phyloP scores from a whole-genome alignment of 1,140 invertebrate genomes.

The Brevipalpus yothersi region DNA sequence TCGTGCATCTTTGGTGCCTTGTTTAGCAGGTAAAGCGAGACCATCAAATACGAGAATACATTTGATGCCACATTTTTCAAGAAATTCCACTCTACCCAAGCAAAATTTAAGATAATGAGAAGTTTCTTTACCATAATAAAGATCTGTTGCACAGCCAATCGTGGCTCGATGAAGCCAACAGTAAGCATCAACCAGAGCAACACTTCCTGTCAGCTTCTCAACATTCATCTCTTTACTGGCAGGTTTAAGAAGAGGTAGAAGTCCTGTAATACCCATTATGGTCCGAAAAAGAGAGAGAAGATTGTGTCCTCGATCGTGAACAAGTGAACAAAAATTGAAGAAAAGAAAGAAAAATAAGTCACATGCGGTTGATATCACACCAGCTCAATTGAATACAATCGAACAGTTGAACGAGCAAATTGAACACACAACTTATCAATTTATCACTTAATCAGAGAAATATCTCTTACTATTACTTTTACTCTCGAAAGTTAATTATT shows the following conservation, averaged over 20 bases:
- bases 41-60: slow-evolving; percentile 96
- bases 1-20: slow-evolving; percentile 54
- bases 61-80: slow-evolving; percentile 34
- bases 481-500: too few relatives aligned
- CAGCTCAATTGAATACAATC: too few relatives aligned
- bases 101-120: slow-evolving; percentile 68
- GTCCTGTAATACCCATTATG: slow-evolving; percentile 72
- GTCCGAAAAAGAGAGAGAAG: too few relatives aligned
- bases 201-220: slow-evolving; percentile 42
- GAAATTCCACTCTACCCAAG: slow-evolving; percentile 20
- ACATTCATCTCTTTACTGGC: slow-evolving; percentile 35
- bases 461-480: too few relatives aligned
- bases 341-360: too few relatives aligned
- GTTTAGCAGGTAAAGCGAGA: slow-evolving; percentile 70
- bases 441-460: too few relatives aligned
- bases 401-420: too few relatives aligned
- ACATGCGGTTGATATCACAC: too few relatives aligned
- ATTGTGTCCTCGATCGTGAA: too few relatives aligned
- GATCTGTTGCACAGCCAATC: slow-evolving; percentile 74
- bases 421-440: too few relatives aligned
- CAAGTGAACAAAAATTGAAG: too few relatives aligned
- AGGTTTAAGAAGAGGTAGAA: slow-evolving; percentile 76
- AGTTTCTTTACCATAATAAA: slow-evolving; percentile 56
- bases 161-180: slow-evolving; percentile 92
- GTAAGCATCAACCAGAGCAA: slow-evolving; percentile 79